phyloP scores from a whole-genome alignment of 2,888 invertebrate genomes.

The Pachycephus smyrnensis region DNA sequence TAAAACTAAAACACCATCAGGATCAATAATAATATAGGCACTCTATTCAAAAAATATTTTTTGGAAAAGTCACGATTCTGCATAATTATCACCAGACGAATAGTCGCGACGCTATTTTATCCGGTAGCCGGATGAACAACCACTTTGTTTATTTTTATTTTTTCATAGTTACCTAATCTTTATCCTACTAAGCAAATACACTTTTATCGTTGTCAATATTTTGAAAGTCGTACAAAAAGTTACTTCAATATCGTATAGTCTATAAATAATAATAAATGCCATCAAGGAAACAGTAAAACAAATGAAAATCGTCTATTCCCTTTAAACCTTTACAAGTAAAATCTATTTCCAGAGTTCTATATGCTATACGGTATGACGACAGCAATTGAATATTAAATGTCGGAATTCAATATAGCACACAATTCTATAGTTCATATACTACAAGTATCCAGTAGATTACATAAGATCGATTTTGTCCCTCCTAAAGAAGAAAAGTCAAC shows the following conservation, averaged over 20 bases:
- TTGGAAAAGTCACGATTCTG: too few species aligned
- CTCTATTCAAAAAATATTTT: too few species aligned
- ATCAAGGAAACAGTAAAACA: not conserved
- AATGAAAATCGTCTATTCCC: not conserved
- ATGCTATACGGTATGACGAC: not conserved
- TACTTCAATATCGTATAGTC: not conserved
- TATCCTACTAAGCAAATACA: not conserved
- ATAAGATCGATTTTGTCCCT: not conserved
- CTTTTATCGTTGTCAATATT: not conserved
- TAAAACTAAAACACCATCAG: too few species aligned
- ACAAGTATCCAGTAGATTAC: not conserved
- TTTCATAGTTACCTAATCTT: not conserved
- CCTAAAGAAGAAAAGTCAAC: too few species aligned
- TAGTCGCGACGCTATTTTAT: too few species aligned
- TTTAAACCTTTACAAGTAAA: not conserved
- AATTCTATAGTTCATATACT: not conserved
- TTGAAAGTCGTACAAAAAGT: not conserved
- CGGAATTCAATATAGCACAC: not conserved
- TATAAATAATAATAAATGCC: not conserved
- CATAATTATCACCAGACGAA: too few species aligned
- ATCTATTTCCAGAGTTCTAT: not conserved
- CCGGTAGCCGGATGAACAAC: too few species aligned
- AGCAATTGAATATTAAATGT: not conserved
- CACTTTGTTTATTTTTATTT: too few species aligned
- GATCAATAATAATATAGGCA: too few species aligned